Evolutionary conservation across 2,888 invertebrate species (phyloP), one percentile per base, ranked within the genome.

Genomic region (Electrophaes corylata): DNA sequence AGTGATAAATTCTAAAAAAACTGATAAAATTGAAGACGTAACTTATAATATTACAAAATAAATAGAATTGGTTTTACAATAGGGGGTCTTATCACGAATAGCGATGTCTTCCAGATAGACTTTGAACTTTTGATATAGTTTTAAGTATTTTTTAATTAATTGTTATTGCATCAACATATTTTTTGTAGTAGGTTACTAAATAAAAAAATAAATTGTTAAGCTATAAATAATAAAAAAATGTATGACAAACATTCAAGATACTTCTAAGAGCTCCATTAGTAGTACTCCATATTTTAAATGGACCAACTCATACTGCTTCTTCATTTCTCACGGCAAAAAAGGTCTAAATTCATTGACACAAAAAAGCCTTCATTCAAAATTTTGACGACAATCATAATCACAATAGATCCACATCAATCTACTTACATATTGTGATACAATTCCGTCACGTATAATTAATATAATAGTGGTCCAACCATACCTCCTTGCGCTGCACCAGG

Each of bases 401-500:
- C 65, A 66, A 65, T 57, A 55, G 56, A 60, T 62, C 60, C 72
- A 67, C 78, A 84, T 84, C 81, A 83, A 83, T 81, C 78, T 75
- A 67, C 71, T 71, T 75, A 77, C 79, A 79, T 81, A 83, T 81
- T 86, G 82, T 88, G 88, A 84, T 87, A 88, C 82, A 79, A 79
- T 88, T 89, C 81, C 79, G 84, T 86, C 86, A 86, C 83, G 75
- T 80, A 82, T 84, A 87, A 89, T 90, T 87, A 86, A 85, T 82
- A 75, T 79, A 75, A 64, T 51, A 82, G 73, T 77, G 82, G 79
- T 71, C 79, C 82, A 72, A 81, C 77, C 65, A 63, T 67, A 77
- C 74, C 76, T 84, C 81, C 84, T 84, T 83, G 81, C 57, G 73
- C 71, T 61, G 82, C 77, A 73, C 83, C 82, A 78, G 78, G 84